A percentile compares a stretch with the other conserved stretches of the same genome.
Conservation (phyloP, 2,113 vertebrate genomes). For the Cyrtonyx montezumae region DNA sequence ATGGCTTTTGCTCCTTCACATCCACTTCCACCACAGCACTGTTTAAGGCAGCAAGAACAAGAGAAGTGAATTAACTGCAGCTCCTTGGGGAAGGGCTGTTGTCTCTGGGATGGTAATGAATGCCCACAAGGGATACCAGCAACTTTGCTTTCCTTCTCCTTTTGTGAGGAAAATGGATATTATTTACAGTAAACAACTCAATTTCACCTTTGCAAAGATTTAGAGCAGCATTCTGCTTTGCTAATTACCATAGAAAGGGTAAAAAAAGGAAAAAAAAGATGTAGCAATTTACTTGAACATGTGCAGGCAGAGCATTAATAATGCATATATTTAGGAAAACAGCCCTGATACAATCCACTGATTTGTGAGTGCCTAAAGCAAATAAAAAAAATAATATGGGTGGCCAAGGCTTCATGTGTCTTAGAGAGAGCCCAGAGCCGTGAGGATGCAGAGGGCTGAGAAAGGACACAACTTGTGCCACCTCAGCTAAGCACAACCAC, state of each 20-base stretch:
- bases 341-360: background rate
- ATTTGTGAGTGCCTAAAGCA: background rate
- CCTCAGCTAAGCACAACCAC: background rate
- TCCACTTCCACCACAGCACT: rapidly evolving
- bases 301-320: background rate
- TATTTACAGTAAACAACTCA: background rate
- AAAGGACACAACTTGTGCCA: background rate
- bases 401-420: background rate
- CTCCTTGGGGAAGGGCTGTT: background rate
- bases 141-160: background rate
- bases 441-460: background rate
- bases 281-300: background rate
- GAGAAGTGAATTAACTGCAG: background rate
- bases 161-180: background rate
- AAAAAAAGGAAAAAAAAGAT: rapidly evolving
- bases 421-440: background rate
- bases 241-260: background rate
- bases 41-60: background rate
- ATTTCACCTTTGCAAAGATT: background rate
- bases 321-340: background rate
- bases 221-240: background rate
- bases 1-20: background rate
- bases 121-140: no score
- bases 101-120: background rate
- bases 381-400: background rate